phyloP scores from a whole-genome alignment of 2,888 invertebrate genomes.

The Dicranocentrus wangi region DNA sequence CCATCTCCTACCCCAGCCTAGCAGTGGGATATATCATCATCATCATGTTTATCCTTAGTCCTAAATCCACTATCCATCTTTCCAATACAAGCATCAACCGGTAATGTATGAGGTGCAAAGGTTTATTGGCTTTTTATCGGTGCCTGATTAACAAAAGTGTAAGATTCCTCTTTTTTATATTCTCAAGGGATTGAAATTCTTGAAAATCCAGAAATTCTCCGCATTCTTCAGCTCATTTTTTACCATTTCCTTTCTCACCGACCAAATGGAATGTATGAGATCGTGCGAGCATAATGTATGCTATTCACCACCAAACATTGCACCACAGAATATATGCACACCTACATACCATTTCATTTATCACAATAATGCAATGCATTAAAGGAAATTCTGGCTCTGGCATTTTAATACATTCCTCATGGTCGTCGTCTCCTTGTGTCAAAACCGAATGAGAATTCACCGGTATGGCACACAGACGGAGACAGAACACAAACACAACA shows the following conservation, averaged over 20 bases:
- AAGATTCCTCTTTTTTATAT: constrained; percentile 36
- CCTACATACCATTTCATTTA: constrained; percentile 40
- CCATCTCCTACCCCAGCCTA: not conserved
- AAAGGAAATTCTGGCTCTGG: constrained; percentile 48
- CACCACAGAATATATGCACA: constrained; percentile 15
- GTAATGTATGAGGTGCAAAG: constrained; percentile 35
- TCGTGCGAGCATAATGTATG: constrained; percentile 46
- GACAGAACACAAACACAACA: constrained; percentile 15
- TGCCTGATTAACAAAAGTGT: constrained; percentile 14
- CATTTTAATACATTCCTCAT: constrained; percentile 54
- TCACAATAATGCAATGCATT: constrained; percentile 33
- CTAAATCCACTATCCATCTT: too few species aligned
- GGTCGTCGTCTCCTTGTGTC: constrained; percentile 29
- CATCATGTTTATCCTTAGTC: constrained; percentile 1
- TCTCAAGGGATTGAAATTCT: constrained; percentile 50
- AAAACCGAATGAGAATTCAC: constrained; percentile 45
- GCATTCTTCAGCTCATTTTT: constrained; percentile 48
- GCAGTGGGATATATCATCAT: not conserved
- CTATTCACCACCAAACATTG: constrained; percentile 31
- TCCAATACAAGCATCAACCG: not conserved
- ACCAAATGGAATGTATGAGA: constrained; percentile 51
- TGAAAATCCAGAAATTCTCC: constrained; percentile 59
- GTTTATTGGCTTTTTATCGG: constrained; percentile 51
- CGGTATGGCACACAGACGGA: constrained; percentile 32
- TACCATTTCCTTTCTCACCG: constrained; percentile 51